These are phyloP conservation scores for Caenorhabditis afra DNA, from an alignment of 2,888 invertebrate species.

Conservation along the genomic window DNA sequence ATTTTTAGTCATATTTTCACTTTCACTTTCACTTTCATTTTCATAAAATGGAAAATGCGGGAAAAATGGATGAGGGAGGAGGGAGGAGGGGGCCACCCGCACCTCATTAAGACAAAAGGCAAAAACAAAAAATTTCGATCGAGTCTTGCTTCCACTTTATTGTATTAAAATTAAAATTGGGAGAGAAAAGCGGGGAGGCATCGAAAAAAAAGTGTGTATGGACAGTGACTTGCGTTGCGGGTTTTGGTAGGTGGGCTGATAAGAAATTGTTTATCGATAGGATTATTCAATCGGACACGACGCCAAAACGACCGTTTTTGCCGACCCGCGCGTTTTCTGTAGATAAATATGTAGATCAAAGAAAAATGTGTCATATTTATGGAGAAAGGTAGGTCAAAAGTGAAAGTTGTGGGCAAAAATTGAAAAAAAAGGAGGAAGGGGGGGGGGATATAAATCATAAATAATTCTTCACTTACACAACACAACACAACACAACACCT, in stretches of 20 bases:
- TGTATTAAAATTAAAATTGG: conserved; percentile 10
- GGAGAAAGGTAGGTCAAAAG: conserved; percentile 1
- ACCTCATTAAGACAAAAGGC: not conserved
- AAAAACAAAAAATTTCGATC: conserved; percentile 6
- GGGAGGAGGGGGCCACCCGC: not conserved
- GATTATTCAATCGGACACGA: conserved; percentile 48
- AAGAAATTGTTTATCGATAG: conserved; percentile 44
- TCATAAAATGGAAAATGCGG: conserved; percentile 22
- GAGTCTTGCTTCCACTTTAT: no score
- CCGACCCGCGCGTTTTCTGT: no score
- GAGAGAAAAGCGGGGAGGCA: conserved; percentile 7
- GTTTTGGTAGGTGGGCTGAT: conserved; percentile 16
- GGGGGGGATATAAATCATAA: no score
- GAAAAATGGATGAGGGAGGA: no score
- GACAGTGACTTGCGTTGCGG: not conserved
- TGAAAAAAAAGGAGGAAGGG: conserved; percentile 36
- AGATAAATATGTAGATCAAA: conserved; percentile 25
- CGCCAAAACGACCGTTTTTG: conserved; percentile 27
- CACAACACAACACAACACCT: conserved; percentile 47
- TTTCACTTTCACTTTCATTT: conserved; percentile 7
- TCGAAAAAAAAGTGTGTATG: conserved; percentile 11
- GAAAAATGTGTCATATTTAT: conserved; percentile 1
- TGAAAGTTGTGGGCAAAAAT: conserved; percentile 7
- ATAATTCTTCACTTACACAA: conserved; percentile 42
- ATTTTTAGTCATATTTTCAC: no score